Conservation (phyloP, 2,888 invertebrate genomes). For the Capitulum mitella region DNA sequence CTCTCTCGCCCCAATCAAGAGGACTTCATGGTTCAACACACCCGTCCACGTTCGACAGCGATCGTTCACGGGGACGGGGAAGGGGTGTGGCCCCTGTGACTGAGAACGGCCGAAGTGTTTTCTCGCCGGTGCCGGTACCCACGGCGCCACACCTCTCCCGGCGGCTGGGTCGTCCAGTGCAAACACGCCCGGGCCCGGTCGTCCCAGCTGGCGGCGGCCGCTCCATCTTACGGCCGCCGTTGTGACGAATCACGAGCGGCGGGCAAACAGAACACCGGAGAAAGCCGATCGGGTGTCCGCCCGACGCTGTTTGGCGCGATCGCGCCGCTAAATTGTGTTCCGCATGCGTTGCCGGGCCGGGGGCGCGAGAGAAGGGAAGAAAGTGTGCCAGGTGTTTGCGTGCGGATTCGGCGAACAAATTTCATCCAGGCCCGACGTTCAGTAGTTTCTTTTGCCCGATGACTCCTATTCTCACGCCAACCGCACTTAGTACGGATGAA, state of each 20-base stretch:
- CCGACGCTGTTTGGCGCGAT: background rate
- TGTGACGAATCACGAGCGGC: slow-evolving; percentile 12
- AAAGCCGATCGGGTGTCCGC: background rate
- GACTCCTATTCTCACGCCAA: too few species aligned
- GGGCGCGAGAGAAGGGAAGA: too few species aligned
- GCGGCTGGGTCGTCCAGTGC: background rate
- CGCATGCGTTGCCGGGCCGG: background rate
- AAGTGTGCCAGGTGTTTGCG: too few species aligned
- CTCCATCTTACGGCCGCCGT: background rate
- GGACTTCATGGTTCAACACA: background rate
- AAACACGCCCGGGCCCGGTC: background rate
- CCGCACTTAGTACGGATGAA: too few species aligned
- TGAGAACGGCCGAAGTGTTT: background rate
- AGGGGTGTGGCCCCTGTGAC: too few species aligned
- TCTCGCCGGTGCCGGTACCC: background rate
- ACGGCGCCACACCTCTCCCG: background rate
- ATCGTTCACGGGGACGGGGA: background rate
- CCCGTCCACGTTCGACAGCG: background rate
- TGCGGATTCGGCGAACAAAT: too few species aligned
- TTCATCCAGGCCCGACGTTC: too few species aligned
- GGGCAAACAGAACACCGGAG: background rate
- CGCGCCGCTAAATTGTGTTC: background rate
- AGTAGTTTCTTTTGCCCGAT: too few species aligned
- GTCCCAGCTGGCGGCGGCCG: background rate
- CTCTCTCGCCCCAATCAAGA: too few species aligned